phyloP scores from a whole-genome alignment of 1,140 invertebrate genomes.

The Panagrolaimus sp. region DNA sequence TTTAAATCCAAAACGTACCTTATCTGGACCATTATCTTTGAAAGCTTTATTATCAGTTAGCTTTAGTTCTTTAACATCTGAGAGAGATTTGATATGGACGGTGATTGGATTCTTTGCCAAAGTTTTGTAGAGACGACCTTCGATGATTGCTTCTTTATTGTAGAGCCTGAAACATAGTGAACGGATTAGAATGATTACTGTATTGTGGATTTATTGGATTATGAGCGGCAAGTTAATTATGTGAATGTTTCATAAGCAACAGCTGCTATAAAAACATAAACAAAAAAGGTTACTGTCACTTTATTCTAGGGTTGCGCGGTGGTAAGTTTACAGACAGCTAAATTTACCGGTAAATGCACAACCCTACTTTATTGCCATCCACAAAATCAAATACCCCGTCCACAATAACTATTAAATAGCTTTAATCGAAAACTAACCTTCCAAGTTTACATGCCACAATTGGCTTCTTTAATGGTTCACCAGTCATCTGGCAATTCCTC shows the following conservation, averaged over 20 bases:
- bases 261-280: too few species aligned
- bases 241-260: too few species aligned
- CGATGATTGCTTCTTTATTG: slow-evolving; percentile 85
- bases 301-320: too few species aligned
- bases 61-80: slow-evolving; percentile 81
- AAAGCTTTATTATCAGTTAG: slow-evolving; percentile 79
- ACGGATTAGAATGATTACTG: too few species aligned
- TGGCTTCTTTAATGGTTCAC: slow-evolving; percentile 75
- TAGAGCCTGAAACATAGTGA: slow-evolving; percentile 76
- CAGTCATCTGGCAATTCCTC: slow-evolving; percentile 84
- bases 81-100: slow-evolving; percentile 76
- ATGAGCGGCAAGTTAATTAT: too few species aligned
- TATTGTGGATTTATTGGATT: too few species aligned
- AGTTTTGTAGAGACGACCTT: slow-evolving; percentile 74
- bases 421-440: slow-evolving; percentile 56
- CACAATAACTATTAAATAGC: too few species aligned
- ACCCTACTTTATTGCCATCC: too few species aligned
- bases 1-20: slow-evolving; percentile 52
- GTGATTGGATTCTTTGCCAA: slow-evolving; percentile 66
- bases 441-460: slow-evolving; percentile 86
- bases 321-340: too few species aligned
- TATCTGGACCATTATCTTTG: slow-evolving; percentile 67
- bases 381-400: too few species aligned
- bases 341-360: too few species aligned
- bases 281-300: too few species aligned